Conservation (phyloP, 1,140 invertebrate genomes). For the Drosophila pseudoananassae region DNA sequence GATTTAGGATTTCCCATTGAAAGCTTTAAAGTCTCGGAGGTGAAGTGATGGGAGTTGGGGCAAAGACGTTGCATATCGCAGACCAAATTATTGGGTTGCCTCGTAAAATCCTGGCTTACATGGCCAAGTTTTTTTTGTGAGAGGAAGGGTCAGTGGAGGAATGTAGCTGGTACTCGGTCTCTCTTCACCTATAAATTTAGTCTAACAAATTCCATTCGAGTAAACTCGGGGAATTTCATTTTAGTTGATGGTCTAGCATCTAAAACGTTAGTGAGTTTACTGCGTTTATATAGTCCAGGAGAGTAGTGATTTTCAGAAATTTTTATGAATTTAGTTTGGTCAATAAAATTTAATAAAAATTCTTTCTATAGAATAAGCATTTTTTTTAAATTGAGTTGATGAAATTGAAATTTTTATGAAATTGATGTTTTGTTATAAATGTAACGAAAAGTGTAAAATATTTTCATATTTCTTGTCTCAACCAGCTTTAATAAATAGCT, state of each 20-base stretch:
- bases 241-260: background rate
- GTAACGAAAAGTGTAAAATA: too few relatives aligned
- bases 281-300: background rate
- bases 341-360: background rate
- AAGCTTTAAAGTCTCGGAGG: slow-evolving; percentile 32
- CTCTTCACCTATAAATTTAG: slow-evolving; percentile 16
- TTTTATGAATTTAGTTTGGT: background rate
- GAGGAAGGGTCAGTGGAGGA: background rate
- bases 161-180: background rate
- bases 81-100: slow-evolving; percentile 27
- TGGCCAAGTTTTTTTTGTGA: background rate
- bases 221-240: slow-evolving; percentile 7
- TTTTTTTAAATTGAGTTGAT: too few relatives aligned
- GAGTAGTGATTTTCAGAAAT: background rate
- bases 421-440: too few relatives aligned
- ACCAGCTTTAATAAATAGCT: too few relatives aligned
- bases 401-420: too few relatives aligned
- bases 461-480: too few relatives aligned
- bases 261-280: background rate
- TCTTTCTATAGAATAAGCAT: background rate
- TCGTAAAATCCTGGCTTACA: slow-evolving; percentile 22
- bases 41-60: slow-evolving; percentile 26
- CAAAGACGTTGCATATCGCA: slow-evolving; percentile 17
- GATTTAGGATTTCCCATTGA: slow-evolving; percentile 53
- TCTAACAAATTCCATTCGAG: slow-evolving; percentile 18